phyloP scores from a whole-genome alignment of 2,113 vertebrate genomes.

The Silurus meridionalis region DNA sequence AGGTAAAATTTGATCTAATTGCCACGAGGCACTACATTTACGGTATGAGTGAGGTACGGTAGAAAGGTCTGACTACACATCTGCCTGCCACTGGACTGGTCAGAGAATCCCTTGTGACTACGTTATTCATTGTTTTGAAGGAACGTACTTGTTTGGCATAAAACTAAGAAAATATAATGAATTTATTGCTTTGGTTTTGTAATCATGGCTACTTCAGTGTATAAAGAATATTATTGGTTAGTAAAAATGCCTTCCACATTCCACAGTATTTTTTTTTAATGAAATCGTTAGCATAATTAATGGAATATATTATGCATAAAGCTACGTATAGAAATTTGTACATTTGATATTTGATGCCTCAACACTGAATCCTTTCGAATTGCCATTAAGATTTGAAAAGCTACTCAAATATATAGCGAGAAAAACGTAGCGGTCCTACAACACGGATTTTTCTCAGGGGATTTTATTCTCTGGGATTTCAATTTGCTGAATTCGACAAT shows the following conservation, averaged over 20 bases:
- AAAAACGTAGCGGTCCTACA: background rate
- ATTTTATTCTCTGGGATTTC: conserved; percentile 32
- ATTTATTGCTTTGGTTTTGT: background rate
- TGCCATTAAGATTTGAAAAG: background rate
- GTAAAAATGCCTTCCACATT: too few relatives aligned
- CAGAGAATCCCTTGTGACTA: background rate
- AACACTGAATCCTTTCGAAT: background rate
- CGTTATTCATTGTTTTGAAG: background rate
- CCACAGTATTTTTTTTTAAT: background rate
- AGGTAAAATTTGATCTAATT: too few relatives aligned
- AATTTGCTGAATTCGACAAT: conserved; percentile 21
- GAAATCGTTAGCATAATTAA: background rate
- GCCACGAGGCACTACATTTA: background rate
- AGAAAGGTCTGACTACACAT: background rate
- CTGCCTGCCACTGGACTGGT: background rate
- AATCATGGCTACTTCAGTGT: background rate
- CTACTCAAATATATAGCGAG: background rate
- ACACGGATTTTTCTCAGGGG: background rate
- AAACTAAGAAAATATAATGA: background rate
- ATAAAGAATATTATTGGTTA: background rate
- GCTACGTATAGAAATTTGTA: background rate
- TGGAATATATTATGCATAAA: background rate
- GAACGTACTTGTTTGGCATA: background rate
- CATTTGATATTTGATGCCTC: background rate
- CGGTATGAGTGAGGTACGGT: background rate